Evolutionary conservation across 2,888 invertebrate species (phyloP).

Genomic region (Nemapogon koenigi): DNA sequence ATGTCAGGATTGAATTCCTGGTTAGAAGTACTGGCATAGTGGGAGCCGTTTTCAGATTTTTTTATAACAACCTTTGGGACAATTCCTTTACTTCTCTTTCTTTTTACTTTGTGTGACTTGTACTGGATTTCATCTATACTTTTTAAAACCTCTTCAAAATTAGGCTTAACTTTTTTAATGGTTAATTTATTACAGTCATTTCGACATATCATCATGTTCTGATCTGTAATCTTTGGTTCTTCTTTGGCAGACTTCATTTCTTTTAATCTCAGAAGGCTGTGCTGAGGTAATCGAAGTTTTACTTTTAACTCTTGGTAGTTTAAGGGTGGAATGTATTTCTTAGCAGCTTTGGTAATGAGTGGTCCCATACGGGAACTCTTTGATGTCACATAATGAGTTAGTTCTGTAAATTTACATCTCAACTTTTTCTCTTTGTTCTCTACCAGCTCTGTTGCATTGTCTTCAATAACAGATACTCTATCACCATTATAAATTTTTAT

Average conservation of each 20-base stretch:
- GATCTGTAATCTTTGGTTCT: slow-evolving; percentile 27
- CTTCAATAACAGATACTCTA: slow-evolving; percentile 37
- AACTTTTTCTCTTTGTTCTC: not conserved
- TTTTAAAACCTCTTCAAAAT: slow-evolving; percentile 60
- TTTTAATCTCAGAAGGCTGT: slow-evolving; percentile 46
- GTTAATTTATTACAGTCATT: slow-evolving; percentile 20
- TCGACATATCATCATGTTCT: not conserved
- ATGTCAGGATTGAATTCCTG: slow-evolving; percentile 47
- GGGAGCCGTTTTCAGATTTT: slow-evolving; percentile 50
- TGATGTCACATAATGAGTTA: slow-evolving; percentile 30
- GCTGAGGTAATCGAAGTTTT: slow-evolving; percentile 47
- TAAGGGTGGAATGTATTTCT: slow-evolving; percentile 58
- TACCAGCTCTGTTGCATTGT: too few species aligned
- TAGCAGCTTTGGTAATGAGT: slow-evolving; percentile 54
- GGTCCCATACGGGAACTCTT: slow-evolving; percentile 26
- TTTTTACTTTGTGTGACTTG: slow-evolving; percentile 45
- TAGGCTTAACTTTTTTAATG: slow-evolving; percentile 49
- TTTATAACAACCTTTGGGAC: slow-evolving; percentile 60
- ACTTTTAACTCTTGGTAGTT: slow-evolving; percentile 46
- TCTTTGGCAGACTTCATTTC: slow-evolving; percentile 45
- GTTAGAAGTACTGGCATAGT: slow-evolving; percentile 45
- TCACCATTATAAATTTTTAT: slow-evolving; percentile 48
- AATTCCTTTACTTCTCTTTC: slow-evolving; percentile 36
- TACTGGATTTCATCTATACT: slow-evolving; percentile 56
- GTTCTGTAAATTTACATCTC: slow-evolving; percentile 44